Evolutionary conservation across 2,888 invertebrate species (phyloP).

Genomic region (Pyrochroa serraticornis): DNA sequence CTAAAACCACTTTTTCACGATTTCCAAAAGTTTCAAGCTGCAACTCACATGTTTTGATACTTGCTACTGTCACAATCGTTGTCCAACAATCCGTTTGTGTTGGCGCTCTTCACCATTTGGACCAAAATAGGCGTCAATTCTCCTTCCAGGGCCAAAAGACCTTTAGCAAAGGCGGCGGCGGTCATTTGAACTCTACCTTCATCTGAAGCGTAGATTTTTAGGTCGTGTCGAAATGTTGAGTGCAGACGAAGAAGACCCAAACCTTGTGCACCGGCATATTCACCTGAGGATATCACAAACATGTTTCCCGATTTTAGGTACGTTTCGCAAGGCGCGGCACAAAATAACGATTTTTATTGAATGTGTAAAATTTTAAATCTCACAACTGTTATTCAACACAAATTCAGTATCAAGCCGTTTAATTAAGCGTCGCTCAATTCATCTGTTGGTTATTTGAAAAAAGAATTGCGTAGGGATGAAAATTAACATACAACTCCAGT

Average conservation of each 20-base stretch:
- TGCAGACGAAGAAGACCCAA: conserved; percentile 93
- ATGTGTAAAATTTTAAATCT: too few species aligned
- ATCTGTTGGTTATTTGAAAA: background rate
- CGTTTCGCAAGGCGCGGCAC: too few species aligned
- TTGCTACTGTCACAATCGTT: conserved; percentile 98
- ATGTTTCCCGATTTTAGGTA: background rate
- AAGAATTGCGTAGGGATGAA: too few species aligned
- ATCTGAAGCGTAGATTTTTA: conserved; percentile 99
- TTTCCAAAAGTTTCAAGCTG: conserved; percentile 2
- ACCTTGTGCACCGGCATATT: conserved; percentile 92
- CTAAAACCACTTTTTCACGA: conserved; percentile 58
- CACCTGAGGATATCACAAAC: conserved; percentile 59
- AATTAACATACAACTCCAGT: too few species aligned
- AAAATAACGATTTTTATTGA: too few species aligned
- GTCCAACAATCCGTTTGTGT: conserved; percentile 96
- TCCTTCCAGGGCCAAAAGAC: conserved; percentile 94
- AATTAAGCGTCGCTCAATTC: background rate
- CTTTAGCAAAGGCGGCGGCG: conserved; percentile 99
- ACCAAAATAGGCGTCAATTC: conserved; percentile 98
- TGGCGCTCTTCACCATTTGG: conserved; percentile 99
- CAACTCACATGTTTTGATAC: conserved; percentile 89
- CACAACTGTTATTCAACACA: too few species aligned
- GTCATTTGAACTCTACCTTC: conserved; percentile 99
- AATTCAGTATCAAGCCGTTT: conserved; percentile 1
- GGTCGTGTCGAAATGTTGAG: conserved; percentile 97